Evolutionary conservation across 2,888 invertebrate genomes (phyloP).

Genomic region (Lasioglossum lativentre): DNA sequence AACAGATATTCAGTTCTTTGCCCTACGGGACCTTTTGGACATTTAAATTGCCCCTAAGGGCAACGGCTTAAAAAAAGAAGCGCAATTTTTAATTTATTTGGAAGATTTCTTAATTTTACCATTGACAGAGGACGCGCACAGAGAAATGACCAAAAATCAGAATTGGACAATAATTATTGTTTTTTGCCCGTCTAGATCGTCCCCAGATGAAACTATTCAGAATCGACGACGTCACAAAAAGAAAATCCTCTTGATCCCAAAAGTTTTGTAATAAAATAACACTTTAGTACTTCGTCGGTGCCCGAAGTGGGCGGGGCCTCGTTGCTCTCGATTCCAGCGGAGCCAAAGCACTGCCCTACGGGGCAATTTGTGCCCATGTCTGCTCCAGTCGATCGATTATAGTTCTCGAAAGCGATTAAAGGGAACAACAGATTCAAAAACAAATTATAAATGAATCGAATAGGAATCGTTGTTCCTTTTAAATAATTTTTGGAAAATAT

Average conservation of each 20-base stretch:
- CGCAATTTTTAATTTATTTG: background rate
- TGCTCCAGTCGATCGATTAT: background rate
- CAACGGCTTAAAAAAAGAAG: too few species aligned
- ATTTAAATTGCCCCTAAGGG: background rate
- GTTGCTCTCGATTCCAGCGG: background rate
- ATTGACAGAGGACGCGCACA: too few species aligned
- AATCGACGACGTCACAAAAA: too few species aligned
- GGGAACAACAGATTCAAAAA: background rate
- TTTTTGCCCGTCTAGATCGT: too few species aligned
- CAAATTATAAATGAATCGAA: background rate
- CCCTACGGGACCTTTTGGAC: background rate
- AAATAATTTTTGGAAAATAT: constrained; percentile 4
- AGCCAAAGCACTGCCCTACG: background rate
- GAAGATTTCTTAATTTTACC: background rate
- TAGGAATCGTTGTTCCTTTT: constrained; percentile 1
- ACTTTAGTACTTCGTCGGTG: background rate
- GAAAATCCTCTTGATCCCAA: background rate
- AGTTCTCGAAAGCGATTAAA: background rate
- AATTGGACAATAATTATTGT: background rate
- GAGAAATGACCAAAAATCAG: background rate
- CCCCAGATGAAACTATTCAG: too few species aligned
- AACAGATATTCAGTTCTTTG: background rate
- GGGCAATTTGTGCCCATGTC: background rate
- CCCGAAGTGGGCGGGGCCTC: background rate
- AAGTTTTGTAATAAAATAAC: background rate